These are phyloP conservation scores for Addax nasomaculatus DNA, from an alignment of 2,113 vertebrate genomes.

Conservation along the genomic window DNA sequence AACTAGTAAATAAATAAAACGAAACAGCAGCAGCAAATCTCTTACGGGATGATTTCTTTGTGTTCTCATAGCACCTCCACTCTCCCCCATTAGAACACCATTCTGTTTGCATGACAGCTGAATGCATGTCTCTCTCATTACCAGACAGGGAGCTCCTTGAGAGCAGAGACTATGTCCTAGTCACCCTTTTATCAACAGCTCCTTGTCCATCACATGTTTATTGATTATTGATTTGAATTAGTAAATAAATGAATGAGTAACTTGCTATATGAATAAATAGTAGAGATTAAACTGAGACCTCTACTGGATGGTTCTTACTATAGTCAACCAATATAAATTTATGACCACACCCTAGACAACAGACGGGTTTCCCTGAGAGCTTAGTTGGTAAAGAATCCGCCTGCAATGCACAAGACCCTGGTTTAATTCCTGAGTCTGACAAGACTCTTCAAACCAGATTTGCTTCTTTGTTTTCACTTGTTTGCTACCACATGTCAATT, in stretches of 20 bases:
- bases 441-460: not conserved
- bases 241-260: not conserved
- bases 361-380: not conserved
- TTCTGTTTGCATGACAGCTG: not conserved
- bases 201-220: not conserved
- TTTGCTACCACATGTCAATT: not conserved
- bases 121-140: not conserved
- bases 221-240: not conserved
- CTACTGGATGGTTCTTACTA: not conserved
- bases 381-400: not conserved
- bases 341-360: not conserved
- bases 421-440: not conserved
- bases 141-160: not conserved
- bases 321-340: not conserved
- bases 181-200: not conserved
- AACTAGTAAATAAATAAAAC: not conserved
- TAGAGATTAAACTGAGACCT: not conserved
- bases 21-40: not conserved
- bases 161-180: not conserved
- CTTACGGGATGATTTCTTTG: not conserved
- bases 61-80: not conserved
- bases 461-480: not conserved
- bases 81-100: too few relatives aligned
- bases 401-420: not conserved
- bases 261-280: not conserved